phyloP scores from a whole-genome alignment of 1,140 invertebrate species.

The Chironomus tepperi region DNA sequence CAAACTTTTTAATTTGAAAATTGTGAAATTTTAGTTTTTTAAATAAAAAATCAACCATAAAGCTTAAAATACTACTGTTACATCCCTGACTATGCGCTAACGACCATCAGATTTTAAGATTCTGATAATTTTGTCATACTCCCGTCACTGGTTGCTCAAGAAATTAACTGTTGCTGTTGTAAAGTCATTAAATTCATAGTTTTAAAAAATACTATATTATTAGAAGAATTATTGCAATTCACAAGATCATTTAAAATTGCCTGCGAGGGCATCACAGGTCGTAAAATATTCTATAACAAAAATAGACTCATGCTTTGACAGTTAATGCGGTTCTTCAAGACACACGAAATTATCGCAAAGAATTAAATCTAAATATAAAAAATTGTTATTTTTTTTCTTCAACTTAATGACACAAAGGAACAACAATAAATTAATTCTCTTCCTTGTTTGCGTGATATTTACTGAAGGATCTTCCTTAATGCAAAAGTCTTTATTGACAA shows the following conservation, averaged over 20 bases:
- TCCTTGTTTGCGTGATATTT: not conserved
- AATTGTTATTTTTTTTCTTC: no score
- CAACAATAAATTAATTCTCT: not conserved
- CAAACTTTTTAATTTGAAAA: no score
- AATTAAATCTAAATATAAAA: no score
- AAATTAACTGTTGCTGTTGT: not conserved
- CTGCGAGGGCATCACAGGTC: constrained; percentile 10
- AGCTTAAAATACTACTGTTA: no score
- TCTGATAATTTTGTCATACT: no score
- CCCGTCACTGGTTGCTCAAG: no score
- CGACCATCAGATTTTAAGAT: no score
- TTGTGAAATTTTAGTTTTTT: no score
- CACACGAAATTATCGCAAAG: no score
- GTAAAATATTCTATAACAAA: not conserved
- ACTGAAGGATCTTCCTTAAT: constrained; percentile 3
- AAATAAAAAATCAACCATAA: no score
- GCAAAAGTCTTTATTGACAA: not conserved
- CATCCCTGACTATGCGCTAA: no score
- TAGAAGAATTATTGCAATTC: not conserved
- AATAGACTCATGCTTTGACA: not conserved
- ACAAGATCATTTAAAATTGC: not conserved
- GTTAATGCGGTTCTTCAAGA: no score
- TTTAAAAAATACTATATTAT: not conserved
- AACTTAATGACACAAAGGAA: not conserved
- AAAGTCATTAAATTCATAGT: not conserved